Conservation (phyloP, 2,797 vertebrate species). For the Falco berigora region DNA sequence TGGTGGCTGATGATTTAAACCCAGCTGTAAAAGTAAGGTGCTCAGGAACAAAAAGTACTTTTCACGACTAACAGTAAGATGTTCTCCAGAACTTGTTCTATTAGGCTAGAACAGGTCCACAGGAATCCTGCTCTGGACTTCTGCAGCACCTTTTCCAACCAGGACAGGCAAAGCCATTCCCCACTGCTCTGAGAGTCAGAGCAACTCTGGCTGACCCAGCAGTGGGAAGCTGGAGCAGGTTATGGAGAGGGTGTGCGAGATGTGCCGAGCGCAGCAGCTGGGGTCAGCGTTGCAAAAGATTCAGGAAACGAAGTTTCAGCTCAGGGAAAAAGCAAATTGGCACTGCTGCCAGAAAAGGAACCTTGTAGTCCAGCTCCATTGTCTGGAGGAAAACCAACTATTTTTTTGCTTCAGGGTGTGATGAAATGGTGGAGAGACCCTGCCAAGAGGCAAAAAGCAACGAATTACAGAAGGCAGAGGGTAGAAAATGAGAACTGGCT, state of each 20-base stretch:
- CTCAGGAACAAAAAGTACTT: not conserved
- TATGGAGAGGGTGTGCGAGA: not conserved
- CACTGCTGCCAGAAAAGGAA: not conserved
- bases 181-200: not conserved
- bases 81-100: not conserved
- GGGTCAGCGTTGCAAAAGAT: not conserved
- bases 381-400: not conserved
- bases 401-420: not conserved
- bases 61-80: not conserved
- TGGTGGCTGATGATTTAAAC: not conserved
- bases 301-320: not conserved
- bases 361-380: not conserved
- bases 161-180: not conserved
- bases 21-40: not conserved
- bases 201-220: not conserved
- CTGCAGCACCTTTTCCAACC: not conserved
- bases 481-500: not conserved
- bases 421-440: conserved; percentile 31
- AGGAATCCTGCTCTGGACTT: not conserved
- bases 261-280: not conserved
- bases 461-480: not conserved
- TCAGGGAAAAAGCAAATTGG: not conserved
- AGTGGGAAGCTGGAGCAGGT: not conserved
- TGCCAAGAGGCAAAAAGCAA: not conserved
- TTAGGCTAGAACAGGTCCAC: too few species aligned